Base-by-base conservation (phyloP, 30 jellyfish, hydroid and myxozoan genomes). In the Chrysaora quinquecirrha region DNA sequence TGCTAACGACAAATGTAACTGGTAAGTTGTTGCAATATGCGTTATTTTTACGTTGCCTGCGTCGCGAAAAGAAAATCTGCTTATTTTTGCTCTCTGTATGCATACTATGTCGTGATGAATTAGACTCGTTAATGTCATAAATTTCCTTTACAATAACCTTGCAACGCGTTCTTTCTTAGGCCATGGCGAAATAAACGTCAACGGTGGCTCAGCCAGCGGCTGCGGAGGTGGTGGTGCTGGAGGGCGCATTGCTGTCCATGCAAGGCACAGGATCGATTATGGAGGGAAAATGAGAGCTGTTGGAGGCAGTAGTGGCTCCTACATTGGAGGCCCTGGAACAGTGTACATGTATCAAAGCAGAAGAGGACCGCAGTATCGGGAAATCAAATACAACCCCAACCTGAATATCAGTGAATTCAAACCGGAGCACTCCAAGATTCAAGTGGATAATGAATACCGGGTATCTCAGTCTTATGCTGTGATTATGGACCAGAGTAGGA, bases 181-280 rank as follows among this genome's bases (percentile, higher is more conserved):
- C 19, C 93, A 82, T 34, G 93, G 93, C 0, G 86, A 68, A 54
- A 34, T 70, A 10, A 82, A 70, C 43, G 93, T 71, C 46, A 71
- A 82, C 61, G 93, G 93, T 24, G 93, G 93, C 1, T 43, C 31
- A 38, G 85, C 93, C 21, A 20, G 33, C 0, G 30, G 63, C 52
- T 82, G 93, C 46, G 93, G 93, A 75, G 85, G 93, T 14, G 93
- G 86, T 12, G 93, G 93, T 30, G 80, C 86, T 33, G 93, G 93
- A 0, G 93, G 93, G 31, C 70, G 93, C 20, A 71, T 82, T 24
- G 71, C 86, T 0, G 81, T 82, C 1, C 93, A 82, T 60, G 85
- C 93, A 2, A 76, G 93, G 25, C 93, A 82, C 52, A 69, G 93
- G 47, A 82, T 82, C 49, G 93, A 82, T 70, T 82, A 54, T 22